Percentiles rank a stretch among this genome's conserved stretches.
phyloP scores from a whole-genome alignment of 1,140 invertebrate species.

The Aphaenogaster ashmeadi region DNA sequence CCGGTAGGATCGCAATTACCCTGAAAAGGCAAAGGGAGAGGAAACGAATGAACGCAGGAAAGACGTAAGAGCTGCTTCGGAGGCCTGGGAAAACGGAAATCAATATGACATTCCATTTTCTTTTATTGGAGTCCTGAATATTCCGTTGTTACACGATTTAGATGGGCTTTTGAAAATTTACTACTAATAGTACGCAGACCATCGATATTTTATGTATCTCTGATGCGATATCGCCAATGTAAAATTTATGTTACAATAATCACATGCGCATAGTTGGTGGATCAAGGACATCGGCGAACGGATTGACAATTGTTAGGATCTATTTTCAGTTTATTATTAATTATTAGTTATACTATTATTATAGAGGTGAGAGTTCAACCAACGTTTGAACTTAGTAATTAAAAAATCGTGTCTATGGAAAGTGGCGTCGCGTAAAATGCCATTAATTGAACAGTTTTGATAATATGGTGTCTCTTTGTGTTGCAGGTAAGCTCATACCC shows the following conservation, averaged over 20 bases:
- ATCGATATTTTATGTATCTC: background rate
- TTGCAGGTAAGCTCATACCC: constrained; percentile 81
- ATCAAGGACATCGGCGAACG: background rate
- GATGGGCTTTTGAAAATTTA: constrained; percentile 67
- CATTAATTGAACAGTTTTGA: constrained; percentile 68
- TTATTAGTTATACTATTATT: background rate
- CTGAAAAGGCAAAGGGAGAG: constrained; percentile 38
- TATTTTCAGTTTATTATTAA: background rate
- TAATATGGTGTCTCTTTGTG: constrained; percentile 77
- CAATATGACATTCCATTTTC: constrained; percentile 71
- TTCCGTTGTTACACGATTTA: constrained; percentile 69
- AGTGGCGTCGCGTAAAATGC: background rate
- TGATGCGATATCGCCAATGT: constrained; percentile 50
- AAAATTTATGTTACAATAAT: constrained; percentile 72
- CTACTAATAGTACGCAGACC: constrained; percentile 55
- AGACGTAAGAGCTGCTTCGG: constrained; percentile 3
- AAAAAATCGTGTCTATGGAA: background rate
- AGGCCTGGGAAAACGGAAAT: constrained; percentile 47
- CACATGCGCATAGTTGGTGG: background rate
- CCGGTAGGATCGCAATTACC: constrained; percentile 66
- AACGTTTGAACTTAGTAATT: background rate
- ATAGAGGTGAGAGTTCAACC: background rate
- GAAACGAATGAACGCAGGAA: constrained; percentile 34
- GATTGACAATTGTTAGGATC: background rate
- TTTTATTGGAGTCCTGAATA: constrained; percentile 67